Percentiles rank a stretch among this genome's conserved stretches.
These are phyloP conservation scores for Poicephalus meyeri DNA, from an alignment of 2,113 vertebrate species.

Conservation along the genomic window DNA sequence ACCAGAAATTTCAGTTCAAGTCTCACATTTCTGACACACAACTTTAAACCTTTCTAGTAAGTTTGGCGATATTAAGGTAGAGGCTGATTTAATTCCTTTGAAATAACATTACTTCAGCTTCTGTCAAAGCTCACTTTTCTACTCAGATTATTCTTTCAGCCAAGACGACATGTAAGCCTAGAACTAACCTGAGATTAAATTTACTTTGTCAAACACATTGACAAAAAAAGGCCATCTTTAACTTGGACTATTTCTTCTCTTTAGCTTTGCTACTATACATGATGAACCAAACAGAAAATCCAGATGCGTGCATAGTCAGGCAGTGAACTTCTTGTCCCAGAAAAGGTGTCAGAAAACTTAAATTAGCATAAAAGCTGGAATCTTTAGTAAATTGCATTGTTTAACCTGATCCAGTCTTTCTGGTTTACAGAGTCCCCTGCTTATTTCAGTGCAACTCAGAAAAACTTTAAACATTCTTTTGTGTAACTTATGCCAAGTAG, in stretches of 20 bases:
- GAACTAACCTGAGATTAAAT: constrained; percentile 17
- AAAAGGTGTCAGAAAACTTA: neutral
- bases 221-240: constrained; percentile 27
- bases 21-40: neutral
- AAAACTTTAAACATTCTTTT: neutral
- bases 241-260: neutral
- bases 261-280: constrained; percentile 11
- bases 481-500: neutral
- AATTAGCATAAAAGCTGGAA: neutral
- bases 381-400: neutral
- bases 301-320: neutral
- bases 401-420: neutral
- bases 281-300: constrained; percentile 5
- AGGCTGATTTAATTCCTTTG: neutral
- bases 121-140: constrained; percentile 9
- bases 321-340: neutral
- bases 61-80: neutral
- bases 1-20: neutral
- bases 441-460: neutral
- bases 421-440: neutral
- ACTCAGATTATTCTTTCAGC: neutral
- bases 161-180: neutral
- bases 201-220: constrained; percentile 9
- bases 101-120: constrained; percentile 29
- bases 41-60: neutral